phyloP scores from a whole-genome alignment of 2,888 invertebrate genomes.

The Ophion slaviceki region DNA sequence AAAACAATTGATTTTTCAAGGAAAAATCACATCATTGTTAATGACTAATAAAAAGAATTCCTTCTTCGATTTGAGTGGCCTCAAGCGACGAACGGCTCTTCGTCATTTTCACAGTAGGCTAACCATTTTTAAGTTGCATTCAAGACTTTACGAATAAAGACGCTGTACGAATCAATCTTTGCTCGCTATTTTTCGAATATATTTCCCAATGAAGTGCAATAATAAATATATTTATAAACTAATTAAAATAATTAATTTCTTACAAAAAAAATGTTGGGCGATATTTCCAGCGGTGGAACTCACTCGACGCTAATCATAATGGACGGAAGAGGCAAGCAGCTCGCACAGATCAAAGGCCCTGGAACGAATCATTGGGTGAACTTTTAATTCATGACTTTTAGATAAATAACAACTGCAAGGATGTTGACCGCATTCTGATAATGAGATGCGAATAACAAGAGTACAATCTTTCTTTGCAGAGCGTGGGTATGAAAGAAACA shows the following conservation, averaged over 20 bases:
- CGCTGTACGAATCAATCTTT: too few species aligned
- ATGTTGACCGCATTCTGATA: neutral
- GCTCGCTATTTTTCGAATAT: too few species aligned
- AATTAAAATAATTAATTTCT: neutral
- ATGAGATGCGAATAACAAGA: constrained; percentile 14
- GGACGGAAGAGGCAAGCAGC: constrained; percentile 88
- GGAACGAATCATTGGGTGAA: constrained; percentile 92
- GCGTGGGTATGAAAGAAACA: constrained; percentile 92
- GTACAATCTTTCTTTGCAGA: constrained; percentile 77
- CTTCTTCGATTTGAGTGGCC: too few species aligned
- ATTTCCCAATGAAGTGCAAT: too few species aligned
- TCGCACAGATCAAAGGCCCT: constrained; percentile 88
- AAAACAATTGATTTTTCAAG: too few species aligned
- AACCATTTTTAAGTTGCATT: too few species aligned
- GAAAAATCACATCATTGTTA: too few species aligned
- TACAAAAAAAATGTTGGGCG: neutral
- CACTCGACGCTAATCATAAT: constrained; percentile 92
- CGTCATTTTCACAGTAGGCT: too few species aligned
- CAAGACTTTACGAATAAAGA: too few species aligned
- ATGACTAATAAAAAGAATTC: too few species aligned
- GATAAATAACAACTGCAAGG: neutral
- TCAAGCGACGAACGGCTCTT: too few species aligned
- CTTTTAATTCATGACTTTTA: constrained; percentile 69
- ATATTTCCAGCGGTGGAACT: constrained; percentile 90
- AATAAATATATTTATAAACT: too few species aligned